Base-by-base conservation (phyloP, 2,888 invertebrate species). In the Clanis bilineata region DNA sequence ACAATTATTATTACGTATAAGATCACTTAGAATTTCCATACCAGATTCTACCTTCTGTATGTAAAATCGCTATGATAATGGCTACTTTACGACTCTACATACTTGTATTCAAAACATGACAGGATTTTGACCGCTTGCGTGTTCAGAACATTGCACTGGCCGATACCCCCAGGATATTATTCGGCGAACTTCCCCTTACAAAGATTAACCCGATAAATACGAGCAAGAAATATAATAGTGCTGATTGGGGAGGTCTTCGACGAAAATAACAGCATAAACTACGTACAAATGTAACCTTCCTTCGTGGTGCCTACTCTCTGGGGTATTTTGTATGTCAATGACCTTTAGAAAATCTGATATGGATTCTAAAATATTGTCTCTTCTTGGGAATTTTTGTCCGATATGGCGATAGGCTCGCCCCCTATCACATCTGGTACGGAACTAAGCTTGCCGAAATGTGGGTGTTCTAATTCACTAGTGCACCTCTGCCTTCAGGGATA, bases 41-140 rank as follows among this genome's bases (percentile, higher is more conserved):
- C 7, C 7, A 32, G n/a, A 18, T 21, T 22, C 12, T 32, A 1
- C 7, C 55, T 39, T 22, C 38, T 55, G 22, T 39, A 22, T 1
- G 12, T 38, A 22, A 39, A 38, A 22, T 1, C 15, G 6, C 21
- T 57, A 25, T 57, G 28, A 21, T 18, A 15, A 57, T 25, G 6
- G n/a, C 47, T 51, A 57, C 61, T 62, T 68, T 70, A 70, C 66
- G 67, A 38, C 23, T 56, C 41, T 23, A 70, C 70, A 76, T 74
- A 32, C 68, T 79, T 74, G 74, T 76, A 77, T 76, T 74, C 74
- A 71, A 72, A 71, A 67, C 72, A 69, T 63, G 72, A 63, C 70
- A 74, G 83, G 74, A 72, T 80, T 82, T 82, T 82, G 79, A 82
- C 81, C 81, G 81, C 64, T 86, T 68, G 85, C 84, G 83, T 86